Evolutionary conservation across 2,797 vertebrate genomes (phyloP).

Genomic region (Oreochromis grahami): DNA sequence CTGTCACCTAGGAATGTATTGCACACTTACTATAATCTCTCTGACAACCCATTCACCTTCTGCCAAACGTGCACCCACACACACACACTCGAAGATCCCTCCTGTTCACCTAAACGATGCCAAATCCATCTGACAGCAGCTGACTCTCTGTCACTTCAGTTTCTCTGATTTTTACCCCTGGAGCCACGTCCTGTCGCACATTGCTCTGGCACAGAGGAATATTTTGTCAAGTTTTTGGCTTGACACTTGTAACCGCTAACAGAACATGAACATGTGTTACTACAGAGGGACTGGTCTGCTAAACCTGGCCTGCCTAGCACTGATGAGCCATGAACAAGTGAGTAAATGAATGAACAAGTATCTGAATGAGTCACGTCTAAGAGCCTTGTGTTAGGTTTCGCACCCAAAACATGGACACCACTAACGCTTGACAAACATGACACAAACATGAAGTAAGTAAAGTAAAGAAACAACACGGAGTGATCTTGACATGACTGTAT

Average conservation of each 20-base stretch:
- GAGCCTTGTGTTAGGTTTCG: neutral
- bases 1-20: constrained; percentile 35
- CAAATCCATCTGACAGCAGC: constrained; percentile 26
- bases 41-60: constrained; percentile 34
- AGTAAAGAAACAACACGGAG: neutral
- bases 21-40: constrained; percentile 23
- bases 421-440: neutral
- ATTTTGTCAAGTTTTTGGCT: neutral
- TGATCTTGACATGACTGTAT: neutral
- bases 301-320: neutral
- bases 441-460: neutral
- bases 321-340: neutral
- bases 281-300: neutral
- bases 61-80: constrained; percentile 23
- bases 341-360: neutral
- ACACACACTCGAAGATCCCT: neutral
- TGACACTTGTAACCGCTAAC: neutral
- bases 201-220: neutral
- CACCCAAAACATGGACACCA: neutral
- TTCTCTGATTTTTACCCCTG: neutral
- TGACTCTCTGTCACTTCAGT: constrained; percentile 24
- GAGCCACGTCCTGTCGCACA: constrained; percentile 2
- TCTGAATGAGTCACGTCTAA: neutral
- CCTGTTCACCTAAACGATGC: neutral
- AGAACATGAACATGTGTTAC: neutral